Conservation (phyloP, 2,888 invertebrate genomes). For the Dicycla oo region DNA sequence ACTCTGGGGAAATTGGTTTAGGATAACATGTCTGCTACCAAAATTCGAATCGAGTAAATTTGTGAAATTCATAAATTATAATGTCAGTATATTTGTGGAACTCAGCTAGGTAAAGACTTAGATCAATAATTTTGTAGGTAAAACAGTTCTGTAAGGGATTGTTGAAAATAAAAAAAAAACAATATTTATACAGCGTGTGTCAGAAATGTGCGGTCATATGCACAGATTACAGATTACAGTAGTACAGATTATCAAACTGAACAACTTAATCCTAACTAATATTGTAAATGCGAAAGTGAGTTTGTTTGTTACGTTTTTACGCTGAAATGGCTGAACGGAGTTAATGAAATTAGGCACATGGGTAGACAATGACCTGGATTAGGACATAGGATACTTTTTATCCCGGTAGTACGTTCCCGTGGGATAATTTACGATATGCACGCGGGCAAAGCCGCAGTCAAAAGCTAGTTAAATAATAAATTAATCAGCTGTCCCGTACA, state of each 20-base stretch:
- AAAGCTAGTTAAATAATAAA: too few relatives aligned
- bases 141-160: constrained; percentile 19
- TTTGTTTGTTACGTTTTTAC: too few relatives aligned
- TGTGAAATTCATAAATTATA: too few relatives aligned
- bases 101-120: constrained; percentile 13
- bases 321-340: too few relatives aligned
- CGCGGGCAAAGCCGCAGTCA: too few relatives aligned
- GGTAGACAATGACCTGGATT: too few relatives aligned
- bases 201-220: background rate
- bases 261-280: too few relatives aligned
- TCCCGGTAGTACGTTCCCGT: too few relatives aligned
- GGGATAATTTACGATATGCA: too few relatives aligned
- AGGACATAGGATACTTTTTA: too few relatives aligned
- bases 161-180: background rate
- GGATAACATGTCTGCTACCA: constrained; percentile 47
- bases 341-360: too few relatives aligned
- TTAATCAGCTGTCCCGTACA: background rate
- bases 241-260: background rate
- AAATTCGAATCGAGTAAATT: constrained; percentile 56
- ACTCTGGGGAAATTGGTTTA: constrained; percentile 66
- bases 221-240: background rate
- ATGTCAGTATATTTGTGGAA: constrained; percentile 44
- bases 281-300: too few relatives aligned
- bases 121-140: constrained; percentile 44
- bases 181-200: constrained; percentile 1